A percentile compares a stretch with the other conserved stretches of the same genome.
These are phyloP conservation scores for Hyposoter didymator DNA, from an alignment of 2,888 invertebrate genomes.

Conservation along the genomic window DNA sequence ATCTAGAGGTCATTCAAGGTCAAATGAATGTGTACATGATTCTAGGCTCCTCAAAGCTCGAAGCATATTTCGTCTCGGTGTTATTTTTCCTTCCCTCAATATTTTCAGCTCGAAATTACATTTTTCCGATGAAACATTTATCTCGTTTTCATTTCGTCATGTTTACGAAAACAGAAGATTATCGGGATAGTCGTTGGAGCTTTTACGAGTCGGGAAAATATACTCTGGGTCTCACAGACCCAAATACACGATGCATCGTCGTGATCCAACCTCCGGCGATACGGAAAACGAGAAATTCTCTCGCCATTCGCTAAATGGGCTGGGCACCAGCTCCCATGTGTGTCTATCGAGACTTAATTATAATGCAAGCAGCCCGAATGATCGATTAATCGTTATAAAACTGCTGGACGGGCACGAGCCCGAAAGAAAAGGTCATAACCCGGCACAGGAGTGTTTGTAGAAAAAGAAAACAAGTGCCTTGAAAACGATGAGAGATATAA, in stretches of 20 bases:
- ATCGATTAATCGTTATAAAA: background rate
- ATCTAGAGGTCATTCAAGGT: background rate
- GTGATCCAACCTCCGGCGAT: no score
- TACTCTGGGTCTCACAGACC: background rate
- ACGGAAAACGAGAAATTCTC: no score
- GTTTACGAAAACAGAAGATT: background rate
- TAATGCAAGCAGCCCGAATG: background rate
- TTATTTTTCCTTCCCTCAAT: background rate
- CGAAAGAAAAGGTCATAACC: background rate
- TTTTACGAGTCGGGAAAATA: background rate
- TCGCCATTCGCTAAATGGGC: no score
- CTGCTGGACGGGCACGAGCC: background rate
- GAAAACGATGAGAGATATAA: conserved; percentile 2
- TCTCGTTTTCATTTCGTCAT: background rate
- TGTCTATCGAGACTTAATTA: no score
- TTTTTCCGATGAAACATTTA: background rate
- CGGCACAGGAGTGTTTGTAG: background rate
- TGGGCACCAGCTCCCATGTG: no score
- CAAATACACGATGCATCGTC: no score
- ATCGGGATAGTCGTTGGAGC: background rate
- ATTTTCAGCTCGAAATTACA: background rate
- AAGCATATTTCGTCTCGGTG: background rate
- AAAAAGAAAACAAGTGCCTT: background rate
- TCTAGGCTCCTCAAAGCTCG: background rate
- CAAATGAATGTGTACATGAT: background rate